A percentile compares a stretch with the other conserved stretches of the same genome.
Evolutionary conservation across 1,140 invertebrate genomes (phyloP).

Genomic region (Tetragonula clypearis): DNA sequence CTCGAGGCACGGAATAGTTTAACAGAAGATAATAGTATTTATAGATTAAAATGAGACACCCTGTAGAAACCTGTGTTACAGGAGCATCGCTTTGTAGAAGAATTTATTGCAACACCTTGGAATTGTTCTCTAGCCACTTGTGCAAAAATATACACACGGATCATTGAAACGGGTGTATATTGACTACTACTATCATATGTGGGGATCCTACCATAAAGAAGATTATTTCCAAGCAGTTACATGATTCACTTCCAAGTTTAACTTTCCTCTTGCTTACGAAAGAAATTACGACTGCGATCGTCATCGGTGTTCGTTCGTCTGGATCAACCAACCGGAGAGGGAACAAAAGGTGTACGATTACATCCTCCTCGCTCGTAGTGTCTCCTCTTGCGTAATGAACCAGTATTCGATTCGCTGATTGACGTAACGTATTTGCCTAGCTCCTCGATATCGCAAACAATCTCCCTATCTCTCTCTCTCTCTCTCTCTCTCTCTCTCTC

Average conservation of each 20-base stretch:
- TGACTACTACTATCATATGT: no score
- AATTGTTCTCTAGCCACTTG: no score
- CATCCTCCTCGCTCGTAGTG: neutral
- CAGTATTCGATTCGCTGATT: conserved; percentile 27
- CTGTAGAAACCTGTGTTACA: no score
- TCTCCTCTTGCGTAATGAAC: conserved; percentile 35
- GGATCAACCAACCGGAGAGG: neutral
- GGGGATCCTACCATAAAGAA: neutral
- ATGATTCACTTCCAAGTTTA: no score
- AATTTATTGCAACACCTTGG: no score
- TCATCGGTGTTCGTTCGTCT: neutral
- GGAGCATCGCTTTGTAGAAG: no score
- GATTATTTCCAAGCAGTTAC: neutral
- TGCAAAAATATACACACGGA: no score
- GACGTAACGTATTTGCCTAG: conserved; percentile 34
- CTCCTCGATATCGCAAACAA: neutral
- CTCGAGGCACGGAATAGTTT: no score
- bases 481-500: neutral
- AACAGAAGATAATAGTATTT: no score
- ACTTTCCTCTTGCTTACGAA: neutral
- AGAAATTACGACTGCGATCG: neutral
- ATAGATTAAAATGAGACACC: no score
- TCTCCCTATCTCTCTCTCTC: neutral
- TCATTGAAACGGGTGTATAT: no score
- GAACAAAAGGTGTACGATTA: conserved; percentile 31